Conservation (phyloP, 1,140 invertebrate species). For the Bathynomus jamesi region DNA sequence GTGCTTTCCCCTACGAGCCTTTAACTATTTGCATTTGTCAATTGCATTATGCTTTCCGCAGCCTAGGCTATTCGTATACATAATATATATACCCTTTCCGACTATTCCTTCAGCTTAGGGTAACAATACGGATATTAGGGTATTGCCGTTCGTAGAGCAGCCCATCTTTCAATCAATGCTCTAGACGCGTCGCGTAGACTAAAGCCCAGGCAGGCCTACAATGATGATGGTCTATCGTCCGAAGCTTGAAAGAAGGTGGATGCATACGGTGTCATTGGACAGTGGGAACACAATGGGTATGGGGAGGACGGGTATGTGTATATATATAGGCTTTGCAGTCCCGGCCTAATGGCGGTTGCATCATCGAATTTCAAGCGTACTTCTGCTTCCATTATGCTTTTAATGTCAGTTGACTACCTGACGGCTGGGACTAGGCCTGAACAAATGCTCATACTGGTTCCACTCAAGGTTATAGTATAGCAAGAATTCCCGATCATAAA, state of each 20-base stretch:
- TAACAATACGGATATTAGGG: not conserved
- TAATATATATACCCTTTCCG: not conserved
- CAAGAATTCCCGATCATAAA: too few species aligned
- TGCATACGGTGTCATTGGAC: not conserved
- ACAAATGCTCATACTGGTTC: too few species aligned
- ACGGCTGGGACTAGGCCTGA: not conserved
- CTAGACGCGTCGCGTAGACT: not conserved
- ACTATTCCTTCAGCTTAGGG: not conserved
- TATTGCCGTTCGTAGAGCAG: not conserved
- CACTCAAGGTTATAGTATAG: too few species aligned
- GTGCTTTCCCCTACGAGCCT: not conserved
- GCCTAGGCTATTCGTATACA: not conserved
- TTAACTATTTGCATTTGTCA: not conserved
- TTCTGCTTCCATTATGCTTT: not conserved
- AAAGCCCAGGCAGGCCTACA: not conserved
- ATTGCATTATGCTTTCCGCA: not conserved
- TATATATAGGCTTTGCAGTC: not conserved
- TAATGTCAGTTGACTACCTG: not conserved
- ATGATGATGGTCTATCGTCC: not conserved
- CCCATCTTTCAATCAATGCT: not conserved
- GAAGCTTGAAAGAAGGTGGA: not conserved
- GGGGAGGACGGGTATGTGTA: not conserved
- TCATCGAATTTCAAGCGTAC: not conserved
- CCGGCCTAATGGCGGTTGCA: not conserved
- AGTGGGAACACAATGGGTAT: not conserved